A percentile compares a stretch with the other conserved stretches of the same genome.
These are phyloP conservation scores for Drosophila ogumai DNA, from an alignment of 1,140 invertebrate genomes.

Conservation along the genomic window DNA sequence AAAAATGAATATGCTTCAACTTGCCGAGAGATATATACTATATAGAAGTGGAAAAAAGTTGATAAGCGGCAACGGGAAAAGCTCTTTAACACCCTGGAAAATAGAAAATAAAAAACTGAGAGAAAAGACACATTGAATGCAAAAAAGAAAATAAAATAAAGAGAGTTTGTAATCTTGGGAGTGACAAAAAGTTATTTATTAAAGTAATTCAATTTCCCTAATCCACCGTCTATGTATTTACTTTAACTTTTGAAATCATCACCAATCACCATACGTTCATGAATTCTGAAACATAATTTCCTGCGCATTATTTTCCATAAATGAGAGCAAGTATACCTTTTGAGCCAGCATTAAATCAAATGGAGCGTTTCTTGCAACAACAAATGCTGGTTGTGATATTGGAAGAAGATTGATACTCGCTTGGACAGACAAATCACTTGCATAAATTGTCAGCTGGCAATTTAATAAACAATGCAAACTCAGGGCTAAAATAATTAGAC, in stretches of 20 bases:
- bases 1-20: slow-evolving; percentile 64
- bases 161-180: slow-evolving; percentile 33
- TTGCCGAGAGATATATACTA: slow-evolving; percentile 37
- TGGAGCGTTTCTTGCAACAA: slow-evolving; percentile 22
- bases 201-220: background rate
- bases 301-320: slow-evolving; percentile 12
- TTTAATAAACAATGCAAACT: slow-evolving; percentile 67
- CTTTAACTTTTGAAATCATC: background rate
- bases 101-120: background rate
- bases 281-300: slow-evolving; percentile 12
- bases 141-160: slow-evolving; percentile 59
- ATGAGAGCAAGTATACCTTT: slow-evolving; percentile 19
- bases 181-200: slow-evolving; percentile 9
- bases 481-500: slow-evolving; percentile 55
- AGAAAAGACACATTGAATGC: slow-evolving; percentile 39
- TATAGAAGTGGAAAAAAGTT: slow-evolving; percentile 58
- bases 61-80: slow-evolving; percentile 63
- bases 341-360: slow-evolving; percentile 33
- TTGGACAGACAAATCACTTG: background rate
- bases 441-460: slow-evolving; percentile 75
- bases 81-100: slow-evolving; percentile 51
- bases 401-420: background rate
- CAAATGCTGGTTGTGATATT: slow-evolving; percentile 23
- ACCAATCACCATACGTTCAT: background rate
- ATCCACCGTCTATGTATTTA: too few species aligned